A percentile compares a stretch with the other conserved stretches of the same genome.
These are phyloP conservation scores for Neria commutata DNA, from an alignment of 2,888 invertebrate genomes.

Conservation along the genomic window DNA sequence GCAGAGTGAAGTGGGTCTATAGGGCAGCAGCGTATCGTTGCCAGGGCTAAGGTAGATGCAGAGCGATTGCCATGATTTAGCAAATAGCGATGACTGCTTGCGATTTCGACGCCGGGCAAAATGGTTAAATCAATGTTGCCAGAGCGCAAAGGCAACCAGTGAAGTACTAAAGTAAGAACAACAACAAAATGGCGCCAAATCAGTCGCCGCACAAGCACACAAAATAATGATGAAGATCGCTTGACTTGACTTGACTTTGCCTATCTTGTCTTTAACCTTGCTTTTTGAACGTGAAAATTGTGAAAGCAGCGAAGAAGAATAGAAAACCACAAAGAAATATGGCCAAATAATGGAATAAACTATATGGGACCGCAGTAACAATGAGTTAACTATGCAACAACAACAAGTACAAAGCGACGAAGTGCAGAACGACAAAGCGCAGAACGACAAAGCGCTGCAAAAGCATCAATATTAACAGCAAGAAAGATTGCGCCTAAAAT, in stretches of 20 bases:
- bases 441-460: too few species aligned
- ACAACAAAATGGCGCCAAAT: neutral
- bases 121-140: neutral
- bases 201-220: neutral
- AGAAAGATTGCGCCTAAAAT: too few species aligned
- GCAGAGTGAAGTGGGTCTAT: neutral
- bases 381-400: neutral
- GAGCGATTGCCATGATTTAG: slow-evolving; percentile 22
- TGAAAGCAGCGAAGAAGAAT: neutral
- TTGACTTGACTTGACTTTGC: slow-evolving; percentile 7
- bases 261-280: slow-evolving; percentile 11
- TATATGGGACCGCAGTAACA: too few species aligned
- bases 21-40: neutral
- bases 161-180: neutral
- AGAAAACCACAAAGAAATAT: neutral
- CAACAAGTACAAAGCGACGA: neutral
- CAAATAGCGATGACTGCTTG: slow-evolving; percentile 26
- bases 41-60: slow-evolving; percentile 1
- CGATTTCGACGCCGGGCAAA: slow-evolving; percentile 10
- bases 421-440: neutral
- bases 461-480: too few species aligned
- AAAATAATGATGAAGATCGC: neutral
- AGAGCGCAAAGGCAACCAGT: neutral
- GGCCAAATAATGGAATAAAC: too few species aligned
- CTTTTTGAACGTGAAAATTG: slow-evolving; percentile 1